These are phyloP conservation scores for Aphaenogaster rudis DNA, from an alignment of 1,140 invertebrate species.

Conservation along the genomic window DNA sequence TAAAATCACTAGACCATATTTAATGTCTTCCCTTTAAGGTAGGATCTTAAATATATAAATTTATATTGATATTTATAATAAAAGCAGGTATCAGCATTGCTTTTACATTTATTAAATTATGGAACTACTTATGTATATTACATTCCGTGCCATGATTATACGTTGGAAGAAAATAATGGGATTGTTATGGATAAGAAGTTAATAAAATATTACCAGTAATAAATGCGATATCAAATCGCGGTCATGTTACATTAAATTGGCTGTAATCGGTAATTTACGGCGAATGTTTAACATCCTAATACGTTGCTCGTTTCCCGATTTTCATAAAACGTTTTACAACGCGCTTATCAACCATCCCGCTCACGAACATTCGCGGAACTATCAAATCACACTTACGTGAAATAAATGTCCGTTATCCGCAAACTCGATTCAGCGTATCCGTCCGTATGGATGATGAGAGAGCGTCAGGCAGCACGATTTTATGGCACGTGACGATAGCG, in stretches of 20 bases:
- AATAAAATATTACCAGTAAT: conserved; percentile 9
- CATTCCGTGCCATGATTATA: neutral
- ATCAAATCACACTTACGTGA: conserved; percentile 45
- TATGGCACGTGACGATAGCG: conserved; percentile 58
- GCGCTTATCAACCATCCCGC: conserved; percentile 14
- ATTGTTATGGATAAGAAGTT: too few relatives aligned
- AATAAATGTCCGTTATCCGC: conserved; percentile 42
- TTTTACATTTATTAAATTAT: conserved; percentile 28
- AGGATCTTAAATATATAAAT: neutral
- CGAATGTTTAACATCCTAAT: neutral
- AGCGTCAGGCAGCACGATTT: conserved; percentile 53
- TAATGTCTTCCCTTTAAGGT: neutral
- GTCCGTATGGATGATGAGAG: conserved; percentile 45
- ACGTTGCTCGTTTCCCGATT: neutral
- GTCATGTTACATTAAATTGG: neutral
- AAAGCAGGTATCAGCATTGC: neutral
- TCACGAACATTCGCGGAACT: conserved; percentile 10
- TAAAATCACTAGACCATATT: neutral
- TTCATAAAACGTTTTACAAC: conserved; percentile 34
- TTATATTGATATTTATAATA: neutral
- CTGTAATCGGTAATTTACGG: neutral
- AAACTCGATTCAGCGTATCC: conserved; percentile 39
- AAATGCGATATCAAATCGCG: neutral
- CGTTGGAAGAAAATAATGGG: neutral
- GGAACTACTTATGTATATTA: neutral